Conservation (phyloP, 2,113 vertebrate genomes). For the Calidris pygmaea region DNA sequence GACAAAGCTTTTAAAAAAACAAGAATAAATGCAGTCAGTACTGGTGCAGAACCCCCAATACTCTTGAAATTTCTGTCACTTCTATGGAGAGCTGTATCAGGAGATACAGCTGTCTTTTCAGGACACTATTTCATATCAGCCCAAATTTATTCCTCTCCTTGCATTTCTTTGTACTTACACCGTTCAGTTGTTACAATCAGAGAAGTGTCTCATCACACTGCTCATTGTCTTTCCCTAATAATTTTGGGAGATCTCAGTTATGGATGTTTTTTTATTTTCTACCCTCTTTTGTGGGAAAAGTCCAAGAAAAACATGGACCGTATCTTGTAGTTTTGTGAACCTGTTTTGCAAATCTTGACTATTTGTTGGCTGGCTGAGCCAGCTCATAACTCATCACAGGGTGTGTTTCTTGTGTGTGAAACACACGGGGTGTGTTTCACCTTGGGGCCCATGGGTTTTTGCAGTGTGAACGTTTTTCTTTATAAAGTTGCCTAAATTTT, state of each 20-base stretch:
- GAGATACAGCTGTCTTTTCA: not conserved
- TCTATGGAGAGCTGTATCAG: not conserved
- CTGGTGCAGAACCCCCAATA: not conserved
- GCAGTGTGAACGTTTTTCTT: not conserved
- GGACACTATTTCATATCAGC: not conserved
- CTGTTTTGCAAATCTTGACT: not conserved
- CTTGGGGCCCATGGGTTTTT: not conserved
- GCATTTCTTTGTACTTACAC: not conserved
- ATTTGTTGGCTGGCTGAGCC: not conserved
- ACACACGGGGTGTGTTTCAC: not conserved
- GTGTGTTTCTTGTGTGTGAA: not conserved
- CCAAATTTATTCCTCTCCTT: not conserved
- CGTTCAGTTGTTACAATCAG: not conserved
- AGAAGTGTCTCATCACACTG: not conserved
- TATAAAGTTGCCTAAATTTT: not conserved
- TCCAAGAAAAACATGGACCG: not conserved
- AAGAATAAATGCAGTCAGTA: not conserved
- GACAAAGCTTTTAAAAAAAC: not conserved
- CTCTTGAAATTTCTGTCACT: not conserved
- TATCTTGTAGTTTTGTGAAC: not conserved
- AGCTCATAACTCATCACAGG: fast-evolving
- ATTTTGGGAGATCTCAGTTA: not conserved
- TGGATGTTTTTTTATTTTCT: not conserved
- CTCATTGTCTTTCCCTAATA: not conserved
- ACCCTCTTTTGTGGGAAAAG: not conserved